A percentile compares a stretch with the other conserved stretches of the same genome.
Evolutionary conservation across 2,113 vertebrate genomes (phyloP).

Genomic region (Turdus rufiventris): DNA sequence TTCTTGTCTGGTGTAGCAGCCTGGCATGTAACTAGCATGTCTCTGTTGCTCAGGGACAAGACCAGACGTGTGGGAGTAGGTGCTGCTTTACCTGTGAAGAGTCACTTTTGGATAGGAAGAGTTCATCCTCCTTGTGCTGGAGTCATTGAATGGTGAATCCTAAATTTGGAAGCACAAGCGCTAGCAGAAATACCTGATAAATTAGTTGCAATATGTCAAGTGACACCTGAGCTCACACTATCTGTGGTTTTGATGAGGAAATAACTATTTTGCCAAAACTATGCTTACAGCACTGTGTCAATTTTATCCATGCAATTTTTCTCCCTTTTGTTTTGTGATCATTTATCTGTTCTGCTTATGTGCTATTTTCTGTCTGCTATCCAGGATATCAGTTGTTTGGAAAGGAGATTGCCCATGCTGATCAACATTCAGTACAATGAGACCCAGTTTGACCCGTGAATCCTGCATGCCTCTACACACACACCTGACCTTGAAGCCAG

Average conservation of each 20-base stretch:
- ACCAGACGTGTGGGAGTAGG: neutral
- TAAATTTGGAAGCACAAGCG: neutral
- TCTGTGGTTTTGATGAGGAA: neutral
- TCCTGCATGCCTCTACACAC: neutral
- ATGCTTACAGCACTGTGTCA: neutral
- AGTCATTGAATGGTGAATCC: neutral
- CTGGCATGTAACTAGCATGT: rapidly evolving
- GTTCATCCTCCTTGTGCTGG: neutral
- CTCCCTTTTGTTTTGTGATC: neutral
- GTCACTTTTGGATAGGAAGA: neutral
- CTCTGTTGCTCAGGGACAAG: neutral
- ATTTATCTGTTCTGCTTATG: neutral
- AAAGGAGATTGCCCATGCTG: neutral
- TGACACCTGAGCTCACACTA: neutral
- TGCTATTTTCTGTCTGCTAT: neutral
- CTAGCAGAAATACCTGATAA: neutral
- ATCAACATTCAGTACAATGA: neutral
- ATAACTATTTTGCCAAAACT: neutral
- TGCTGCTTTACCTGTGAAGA: neutral
- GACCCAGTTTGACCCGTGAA: neutral
- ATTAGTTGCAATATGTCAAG: neutral
- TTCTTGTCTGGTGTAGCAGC: neutral
- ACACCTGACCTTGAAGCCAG: neutral
- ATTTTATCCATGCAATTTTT: neutral
- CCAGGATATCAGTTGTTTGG: neutral